Conservation (phyloP, 2,113 vertebrate genomes). For the Macrotis lagotis region DNA sequence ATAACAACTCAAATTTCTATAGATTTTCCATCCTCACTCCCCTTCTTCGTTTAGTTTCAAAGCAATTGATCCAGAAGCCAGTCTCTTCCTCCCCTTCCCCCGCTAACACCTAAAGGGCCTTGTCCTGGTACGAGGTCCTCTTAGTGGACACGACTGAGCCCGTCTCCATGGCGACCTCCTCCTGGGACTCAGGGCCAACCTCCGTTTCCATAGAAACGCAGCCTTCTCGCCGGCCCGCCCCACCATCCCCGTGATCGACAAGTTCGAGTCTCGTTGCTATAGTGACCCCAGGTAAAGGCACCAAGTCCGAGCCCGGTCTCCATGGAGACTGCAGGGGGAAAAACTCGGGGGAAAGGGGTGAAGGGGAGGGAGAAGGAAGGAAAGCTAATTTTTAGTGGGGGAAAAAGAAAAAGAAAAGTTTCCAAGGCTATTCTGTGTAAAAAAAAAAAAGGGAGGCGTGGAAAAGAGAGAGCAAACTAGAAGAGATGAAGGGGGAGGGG, state of each 20-base stretch:
- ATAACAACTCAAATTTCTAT: background rate
- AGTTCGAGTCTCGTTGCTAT: background rate
- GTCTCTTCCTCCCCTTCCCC: background rate
- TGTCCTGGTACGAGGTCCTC: background rate
- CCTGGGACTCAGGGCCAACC: background rate
- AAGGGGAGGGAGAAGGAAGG: fast-evolving
- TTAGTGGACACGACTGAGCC: background rate
- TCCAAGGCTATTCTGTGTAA: background rate
- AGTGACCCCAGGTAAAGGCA: background rate
- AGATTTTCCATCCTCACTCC: background rate
- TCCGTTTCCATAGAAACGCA: background rate
- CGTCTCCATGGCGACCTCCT: background rate
- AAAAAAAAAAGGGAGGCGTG: background rate
- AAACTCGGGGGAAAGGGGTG: fast-evolving
- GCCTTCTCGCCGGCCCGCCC: background rate
- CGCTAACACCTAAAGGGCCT: background rate
- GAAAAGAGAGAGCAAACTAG: background rate
- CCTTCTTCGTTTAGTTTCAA: background rate
- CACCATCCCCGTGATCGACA: background rate
- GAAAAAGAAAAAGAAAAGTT: conserved; percentile 40
- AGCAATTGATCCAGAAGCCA: background rate
- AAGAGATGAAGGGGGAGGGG: background rate
- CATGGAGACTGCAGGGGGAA: background rate
- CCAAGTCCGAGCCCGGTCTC: background rate
- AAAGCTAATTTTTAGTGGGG: background rate